phyloP scores from a whole-genome alignment of 2,888 invertebrate genomes.

The Phyllotreta striolata region DNA sequence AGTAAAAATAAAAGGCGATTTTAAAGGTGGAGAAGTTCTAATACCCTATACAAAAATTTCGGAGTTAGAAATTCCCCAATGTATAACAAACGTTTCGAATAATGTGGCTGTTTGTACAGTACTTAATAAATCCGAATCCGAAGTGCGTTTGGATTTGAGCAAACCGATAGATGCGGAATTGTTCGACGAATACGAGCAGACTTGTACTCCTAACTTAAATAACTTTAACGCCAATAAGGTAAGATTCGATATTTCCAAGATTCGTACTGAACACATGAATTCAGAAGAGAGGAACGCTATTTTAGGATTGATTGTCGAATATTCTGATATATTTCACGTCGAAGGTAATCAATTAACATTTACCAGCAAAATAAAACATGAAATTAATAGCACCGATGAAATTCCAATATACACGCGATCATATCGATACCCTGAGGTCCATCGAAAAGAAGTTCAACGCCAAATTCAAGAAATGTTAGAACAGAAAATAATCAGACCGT shows the following conservation, averaged over 20 bases:
- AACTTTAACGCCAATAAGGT: no score
- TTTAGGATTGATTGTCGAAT: slow-evolving; percentile 12
- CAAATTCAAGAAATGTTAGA: no score
- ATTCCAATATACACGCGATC: not conserved
- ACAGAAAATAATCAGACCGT: slow-evolving; percentile 13
- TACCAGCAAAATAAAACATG: slow-evolving; percentile 29
- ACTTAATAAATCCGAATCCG: not conserved
- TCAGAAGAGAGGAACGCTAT: no score
- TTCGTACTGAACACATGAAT: no score
- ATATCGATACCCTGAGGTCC: no score
- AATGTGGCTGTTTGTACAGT: not conserved
- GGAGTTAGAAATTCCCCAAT: slow-evolving; percentile 1
- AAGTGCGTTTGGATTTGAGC: not conserved
- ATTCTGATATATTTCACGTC: slow-evolving; percentile 26
- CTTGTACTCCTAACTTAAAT: no score
- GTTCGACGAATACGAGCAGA: no score
- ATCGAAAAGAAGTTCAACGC: no score
- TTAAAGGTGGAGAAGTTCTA: not conserved
- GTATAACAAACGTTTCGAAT: not conserved
- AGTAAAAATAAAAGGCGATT: not conserved
- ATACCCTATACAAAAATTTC: not conserved
- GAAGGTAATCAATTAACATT: slow-evolving; percentile 23
- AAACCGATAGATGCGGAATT: not conserved
- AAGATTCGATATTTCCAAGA: no score
- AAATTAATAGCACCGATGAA: slow-evolving; percentile 32